A percentile compares a stretch with the other conserved stretches of the same genome.
Conservation (phyloP, 2,888 invertebrate genomes). For the Scaptodrosophila latifasciaeformis region DNA sequence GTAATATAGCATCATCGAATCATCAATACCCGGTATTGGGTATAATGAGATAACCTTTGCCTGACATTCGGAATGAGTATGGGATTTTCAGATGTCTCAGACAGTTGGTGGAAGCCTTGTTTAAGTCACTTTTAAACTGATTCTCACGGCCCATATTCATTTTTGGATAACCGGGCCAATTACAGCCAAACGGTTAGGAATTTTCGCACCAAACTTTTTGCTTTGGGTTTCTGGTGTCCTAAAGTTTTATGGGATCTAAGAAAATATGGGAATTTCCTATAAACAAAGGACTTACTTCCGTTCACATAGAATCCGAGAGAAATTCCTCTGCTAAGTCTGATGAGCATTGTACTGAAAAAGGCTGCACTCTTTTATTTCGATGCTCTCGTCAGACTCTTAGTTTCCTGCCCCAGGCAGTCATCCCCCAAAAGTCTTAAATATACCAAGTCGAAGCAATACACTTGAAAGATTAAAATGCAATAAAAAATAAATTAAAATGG, state of each 20-base stretch:
- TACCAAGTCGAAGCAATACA: background rate
- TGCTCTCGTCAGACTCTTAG: too few species aligned
- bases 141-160: slow-evolving; percentile 40
- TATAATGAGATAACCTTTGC: slow-evolving; percentile 45
- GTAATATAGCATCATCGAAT: too few species aligned
- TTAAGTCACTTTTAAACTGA: slow-evolving; percentile 34
- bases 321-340: too few species aligned
- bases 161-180: slow-evolving; percentile 38
- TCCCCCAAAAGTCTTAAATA: too few species aligned
- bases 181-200: slow-evolving; percentile 23
- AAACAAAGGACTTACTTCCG: too few species aligned
- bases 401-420: too few species aligned
- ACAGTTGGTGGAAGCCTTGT: slow-evolving; percentile 41
- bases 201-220: slow-evolving; percentile 19
- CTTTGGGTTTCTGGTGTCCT: background rate
- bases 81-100: slow-evolving; percentile 43
- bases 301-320: too few species aligned
- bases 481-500: slow-evolving; percentile 22
- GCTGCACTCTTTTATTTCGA: background rate
- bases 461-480: slow-evolving; percentile 24
- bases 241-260: slow-evolving; percentile 10
- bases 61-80: slow-evolving; percentile 49
- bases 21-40: slow-evolving; percentile 36
- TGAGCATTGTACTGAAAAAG: background rate
- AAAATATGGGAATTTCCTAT: background rate